Evolutionary conservation across 2,113 vertebrate species (phyloP), one percentile per base, ranked within the genome.

Genomic region (Callipepla californica): DNA sequence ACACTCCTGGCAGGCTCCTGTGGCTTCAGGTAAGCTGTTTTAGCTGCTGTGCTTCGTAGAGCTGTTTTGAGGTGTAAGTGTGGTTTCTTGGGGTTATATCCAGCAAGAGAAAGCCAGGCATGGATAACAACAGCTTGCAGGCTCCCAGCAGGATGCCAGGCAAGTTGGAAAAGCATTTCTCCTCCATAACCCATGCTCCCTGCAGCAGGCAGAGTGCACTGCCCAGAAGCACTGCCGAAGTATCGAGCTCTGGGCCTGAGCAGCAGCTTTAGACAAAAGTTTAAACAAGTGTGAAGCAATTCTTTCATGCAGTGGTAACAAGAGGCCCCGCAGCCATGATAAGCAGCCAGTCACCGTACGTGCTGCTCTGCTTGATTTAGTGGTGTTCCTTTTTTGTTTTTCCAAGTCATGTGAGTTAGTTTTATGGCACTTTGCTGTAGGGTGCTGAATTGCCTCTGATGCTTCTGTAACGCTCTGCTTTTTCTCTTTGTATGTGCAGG

Each of bases 191-290:
- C 63, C 0, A 0, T 9, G 20, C 22, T 68, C n/a, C 34, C 21
- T 3, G 1, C 30, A 7, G 42, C 28, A 7, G 15, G 6, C 0
- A 0, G 45, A 0, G 2, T 0, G 2, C 1, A 3, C 1, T 3
- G 76, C 89, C 51, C 44, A 4, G 47, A 21, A 3, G 32, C 55
- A 38, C 47, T 1, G 9, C n/a, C 18, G 51, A 62, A 53, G n/a
- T 0, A 0, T 44, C 1, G 1, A 66, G 87, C 48, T 23, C 22
- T 48, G 23, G 17, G 32, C 48, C 77, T 53, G 30, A 65, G 79
- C 44, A 55, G 28, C 59, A 17, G 15, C 10, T 0, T 22, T 38
- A 36, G 78, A 34, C 22, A 32, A 32, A 38, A 59, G 30, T 61
- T 63, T 47, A 65, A 47, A 9, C 0, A 0, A 12, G 51, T 26